Percentiles rank a stretch among this genome's conserved stretches.
These are phyloP conservation scores for Coccyzus lansbergi DNA, from an alignment of 2,797 vertebrate genomes.

Conservation along the genomic window DNA sequence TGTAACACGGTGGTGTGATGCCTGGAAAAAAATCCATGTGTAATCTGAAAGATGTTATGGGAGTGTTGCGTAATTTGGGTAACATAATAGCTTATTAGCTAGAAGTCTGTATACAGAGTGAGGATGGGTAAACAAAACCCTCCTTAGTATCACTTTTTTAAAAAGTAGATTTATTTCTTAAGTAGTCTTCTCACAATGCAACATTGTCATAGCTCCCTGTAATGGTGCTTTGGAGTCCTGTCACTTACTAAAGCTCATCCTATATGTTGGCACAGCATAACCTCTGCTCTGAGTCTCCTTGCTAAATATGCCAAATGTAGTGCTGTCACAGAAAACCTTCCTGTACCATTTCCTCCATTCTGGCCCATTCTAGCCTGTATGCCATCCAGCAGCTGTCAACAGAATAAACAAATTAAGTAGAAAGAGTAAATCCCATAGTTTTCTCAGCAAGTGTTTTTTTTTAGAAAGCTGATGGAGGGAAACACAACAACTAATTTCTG, in stretches of 20 bases:
- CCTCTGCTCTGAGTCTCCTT: neutral
- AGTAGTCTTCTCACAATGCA: neutral
- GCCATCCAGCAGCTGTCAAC: neutral
- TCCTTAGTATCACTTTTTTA: neutral
- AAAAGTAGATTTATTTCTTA: neutral
- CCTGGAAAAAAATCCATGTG: neutral
- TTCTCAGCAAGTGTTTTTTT: neutral
- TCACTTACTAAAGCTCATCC: neutral
- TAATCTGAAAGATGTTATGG: constrained; percentile 25
- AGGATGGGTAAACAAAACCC: neutral
- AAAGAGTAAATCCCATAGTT: neutral
- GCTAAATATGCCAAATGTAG: neutral
- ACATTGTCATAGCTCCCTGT: neutral
- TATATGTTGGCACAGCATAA: neutral
- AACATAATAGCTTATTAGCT: constrained; percentile 2
- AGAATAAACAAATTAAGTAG: neutral
- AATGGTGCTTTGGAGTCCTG: neutral
- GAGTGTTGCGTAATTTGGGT: neutral
- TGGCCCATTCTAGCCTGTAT: neutral
- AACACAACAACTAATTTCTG: neutral
- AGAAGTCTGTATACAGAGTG: neutral
- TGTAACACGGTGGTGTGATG: neutral
- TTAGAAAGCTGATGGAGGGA: neutral
- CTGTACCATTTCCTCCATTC: neutral
- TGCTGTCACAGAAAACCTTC: neutral